Evolutionary conservation across 2,113 vertebrate species (phyloP), one percentile per base, ranked within the genome.

Genomic region (Podiceps cristatus): DNA sequence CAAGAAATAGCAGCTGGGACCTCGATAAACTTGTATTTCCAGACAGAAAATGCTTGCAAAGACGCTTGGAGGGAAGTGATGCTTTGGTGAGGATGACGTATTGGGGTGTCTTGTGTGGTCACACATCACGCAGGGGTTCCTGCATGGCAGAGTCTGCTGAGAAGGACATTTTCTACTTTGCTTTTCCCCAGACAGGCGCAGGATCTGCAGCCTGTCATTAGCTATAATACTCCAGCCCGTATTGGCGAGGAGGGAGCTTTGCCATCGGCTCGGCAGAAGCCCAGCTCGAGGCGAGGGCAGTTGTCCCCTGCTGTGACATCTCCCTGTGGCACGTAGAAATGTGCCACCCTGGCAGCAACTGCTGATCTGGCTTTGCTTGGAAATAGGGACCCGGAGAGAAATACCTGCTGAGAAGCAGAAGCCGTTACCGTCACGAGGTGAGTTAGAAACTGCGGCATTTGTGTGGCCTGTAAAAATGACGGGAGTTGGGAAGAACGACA

Each of bases 371-470:
- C 14, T 80, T 25, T 18, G 58, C 29, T 72, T 22, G 1, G 73
- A 67, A 40, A 4, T 0, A 6, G 24, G 31, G 44, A 23, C 6
- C 20, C 11, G 62, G 58, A 72, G 71, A 52, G n/a, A 47, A 55
- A 86, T 1, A 8, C 0, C 2, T 10, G 62, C 49, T 18, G 8
- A n/a, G 71, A 40, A 81, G 7, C 35, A 1, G 45, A 53, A 29
- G 9, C 53, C 1, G 4, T 11, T 1, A 3, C 44, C 1, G 2
- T 12, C 24, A 4, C 1, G 18, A 31, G 49, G 29, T 2, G 37
- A 31, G 68, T 8, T 5, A 4, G 58, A 10, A 56, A 25, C 0
- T 0, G 33, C 0, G 28, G 19, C 1, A 0, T 1, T 50, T 50
- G 3, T 10, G 1, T 7, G 23, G 64, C 58, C 74, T 55, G 40